Conservation (phyloP, 1,140 invertebrate species). For the Archegozetes longisetosus region DNA sequence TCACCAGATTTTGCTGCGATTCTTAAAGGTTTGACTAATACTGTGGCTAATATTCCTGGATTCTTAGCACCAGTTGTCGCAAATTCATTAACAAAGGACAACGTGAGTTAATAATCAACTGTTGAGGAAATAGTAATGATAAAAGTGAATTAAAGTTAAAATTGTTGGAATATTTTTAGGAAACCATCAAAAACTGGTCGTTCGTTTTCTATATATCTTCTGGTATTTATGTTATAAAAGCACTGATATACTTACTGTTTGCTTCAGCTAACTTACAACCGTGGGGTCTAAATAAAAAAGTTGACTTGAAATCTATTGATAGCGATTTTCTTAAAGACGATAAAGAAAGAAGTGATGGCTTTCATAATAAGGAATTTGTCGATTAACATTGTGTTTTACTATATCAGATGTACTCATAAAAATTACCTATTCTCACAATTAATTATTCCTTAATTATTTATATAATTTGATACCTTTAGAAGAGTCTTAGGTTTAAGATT, state of each 20-base stretch:
- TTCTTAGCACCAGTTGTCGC: constrained; percentile 23
- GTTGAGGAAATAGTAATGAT: not conserved
- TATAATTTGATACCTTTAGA: too few species aligned
- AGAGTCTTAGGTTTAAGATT: too few species aligned
- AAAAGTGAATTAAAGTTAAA: too few species aligned
- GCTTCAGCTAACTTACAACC: constrained; percentile 19
- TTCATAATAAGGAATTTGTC: too few species aligned
- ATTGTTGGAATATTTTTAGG: constrained; percentile 37
- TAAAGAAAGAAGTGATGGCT: too few species aligned
- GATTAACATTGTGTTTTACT: too few species aligned
- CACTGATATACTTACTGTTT: constrained; percentile 44
- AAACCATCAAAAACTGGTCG: constrained; percentile 60
- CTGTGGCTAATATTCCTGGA: constrained; percentile 24
- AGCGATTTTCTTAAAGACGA: too few species aligned
- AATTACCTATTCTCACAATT: too few species aligned
- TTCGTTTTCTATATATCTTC: constrained; percentile 66
- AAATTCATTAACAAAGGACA: constrained; percentile 18
- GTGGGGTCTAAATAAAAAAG: too few species aligned
- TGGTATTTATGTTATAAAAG: constrained; percentile 52
- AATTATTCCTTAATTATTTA: too few species aligned
- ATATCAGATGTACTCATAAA: too few species aligned
- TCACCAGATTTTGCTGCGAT: constrained; percentile 20
- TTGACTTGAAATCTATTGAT: too few species aligned
- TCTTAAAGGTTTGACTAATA: constrained; percentile 26
- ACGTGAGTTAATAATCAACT: constrained; percentile 24